Evolutionary conservation across 1,140 invertebrate species (phyloP), one percentile per base, ranked within the genome.

Genomic region (Bombus ignitus): DNA sequence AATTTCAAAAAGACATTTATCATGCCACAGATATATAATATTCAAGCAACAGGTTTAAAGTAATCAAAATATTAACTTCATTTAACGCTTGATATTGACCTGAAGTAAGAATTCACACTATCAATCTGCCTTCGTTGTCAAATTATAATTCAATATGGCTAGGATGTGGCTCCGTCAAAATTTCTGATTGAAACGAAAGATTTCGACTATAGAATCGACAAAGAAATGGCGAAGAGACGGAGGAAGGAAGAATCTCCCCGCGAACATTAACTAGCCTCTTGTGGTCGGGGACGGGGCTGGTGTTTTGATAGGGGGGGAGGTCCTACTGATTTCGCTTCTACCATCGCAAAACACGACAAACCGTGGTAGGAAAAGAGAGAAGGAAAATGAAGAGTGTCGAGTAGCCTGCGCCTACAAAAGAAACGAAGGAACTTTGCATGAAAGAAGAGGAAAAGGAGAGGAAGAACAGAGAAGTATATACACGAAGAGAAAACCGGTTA

Each of bases 241-340:
- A 35, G 72, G 66, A 66, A 44, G 76, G 39, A 47, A 72, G 75
- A 65, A 59, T 71, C 68, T 80, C 28, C 15, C 42, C 42, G 76
- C 53, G 68, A 72, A 79, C 39, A 42, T 28, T 72, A 80, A 85
- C 83, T 59, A 42, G 59, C 59, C 70, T 68, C 71, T 68, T 10
- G 78, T 12, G 28, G 62, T 59, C 6, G 44, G 25, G 28, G 57
- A 77, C 5, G 25, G 70, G 72, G 18, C 2, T 44, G 71, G 35
- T 68, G 18, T 44, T 44, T 13, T n/a, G 42, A 47, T 37, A 59
- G 65, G n/a, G 2, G 44, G 25, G 22, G n/a, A n/a, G n/a, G n/a
- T n/a, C 44, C 71, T 81, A 71, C 78, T 72, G 83, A 81, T 74
- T 85, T 85, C 68, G 39, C n/a, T 59, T 59, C 66, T n/a, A 39